Evolutionary conservation across 2,113 vertebrate genomes (phyloP), one percentile per base, ranked within the genome.

Genomic region (Dendrocopos noguchii): DNA sequence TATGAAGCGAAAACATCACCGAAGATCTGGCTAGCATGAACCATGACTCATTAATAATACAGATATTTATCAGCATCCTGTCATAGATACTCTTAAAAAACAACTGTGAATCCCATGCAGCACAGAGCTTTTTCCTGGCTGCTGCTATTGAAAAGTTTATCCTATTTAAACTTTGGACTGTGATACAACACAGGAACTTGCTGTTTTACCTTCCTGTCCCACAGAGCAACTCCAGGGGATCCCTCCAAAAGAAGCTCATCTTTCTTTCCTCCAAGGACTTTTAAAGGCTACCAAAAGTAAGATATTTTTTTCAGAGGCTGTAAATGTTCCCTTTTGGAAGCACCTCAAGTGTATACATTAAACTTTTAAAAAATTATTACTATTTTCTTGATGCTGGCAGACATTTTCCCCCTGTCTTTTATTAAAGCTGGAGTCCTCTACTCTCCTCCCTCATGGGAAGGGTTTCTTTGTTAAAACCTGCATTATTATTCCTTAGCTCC

Each of bases 31-130:
- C 34, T 87, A 82, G 52, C 28, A 57, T 10, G 68, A 82, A 80
- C 85, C 67, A 64, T 36, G 87, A 92, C 67, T 96, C 87, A 90
- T 86, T 91, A 95, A 93, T 88, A 91, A 94, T 24, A 89, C 42
- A 67, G 89, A 77, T 93, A 93, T 77, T 91, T 89, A 95, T 93
- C 91, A 93, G 89, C 79, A 91, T 87, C 79, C 93, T 94, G 91
- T 82, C 84, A 84, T 5, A 79, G 86, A 75, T 60, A 74, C 28
- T 76, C 53, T 82, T 44, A 53, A 74, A 87, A 86, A 91, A 60
- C 39, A 71, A 47, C 65, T 56, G 15, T 36, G 68, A 87, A 71
- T 80, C 6, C 19, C 11, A 2, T n/a, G 34, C 15, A 82, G 44
- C 52, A 82, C 2, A 67, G 53, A 73, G 57, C 25, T 70, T 74